Base-by-base conservation (phyloP, 2,797 vertebrate species). In the Geotria australis region DNA sequence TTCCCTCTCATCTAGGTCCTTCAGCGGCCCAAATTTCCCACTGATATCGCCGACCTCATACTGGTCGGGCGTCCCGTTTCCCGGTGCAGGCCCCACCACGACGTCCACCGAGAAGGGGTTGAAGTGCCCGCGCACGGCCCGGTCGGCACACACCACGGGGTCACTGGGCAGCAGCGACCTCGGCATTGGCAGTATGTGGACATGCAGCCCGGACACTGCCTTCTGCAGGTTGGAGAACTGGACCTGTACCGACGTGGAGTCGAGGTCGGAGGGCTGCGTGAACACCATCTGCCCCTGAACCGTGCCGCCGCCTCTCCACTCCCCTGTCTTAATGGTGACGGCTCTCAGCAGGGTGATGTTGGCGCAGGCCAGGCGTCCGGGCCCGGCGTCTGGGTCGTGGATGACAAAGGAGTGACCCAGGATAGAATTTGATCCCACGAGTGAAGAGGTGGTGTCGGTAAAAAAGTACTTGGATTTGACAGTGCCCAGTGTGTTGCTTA, bases 1-100 rank as follows among this genome's bases (percentile, higher is more conserved):
- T 6, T 63, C 9, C 5, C 46, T 53, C 47, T 68, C 12, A 10
- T 61, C 61, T 15, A 60, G 69, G 57, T 14, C 57, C 7, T 8
- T 59, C 48, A 80, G 64, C 51, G 59, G 45, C 46, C 78, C 75
- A 62, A 72, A 77, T 65, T 80, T 78, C n/a, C 79, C 78, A 46
- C 75, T 72, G 55, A 81, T 66, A 61, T 80, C 78, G 5, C 79
- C 79, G n/a, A 74, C 56, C 60, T 78, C 76, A 61, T 79, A 81
- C 61, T 79, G 69, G 61, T 81, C 79, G 46, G 69, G 66, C 1
- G 74, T 77, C 14, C 79, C 78, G 2, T 2, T 57, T 38, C 69
- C 71, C 9, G 74, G 65, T 8, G 48, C 0, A 1, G 76, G 78
- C 46, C 68, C 75, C 3, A 13, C 8, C 3, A 74, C 62, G 38